Base-by-base conservation (phyloP, 1,140 invertebrate genomes). In the Aphelenchoides avenae region DNA sequence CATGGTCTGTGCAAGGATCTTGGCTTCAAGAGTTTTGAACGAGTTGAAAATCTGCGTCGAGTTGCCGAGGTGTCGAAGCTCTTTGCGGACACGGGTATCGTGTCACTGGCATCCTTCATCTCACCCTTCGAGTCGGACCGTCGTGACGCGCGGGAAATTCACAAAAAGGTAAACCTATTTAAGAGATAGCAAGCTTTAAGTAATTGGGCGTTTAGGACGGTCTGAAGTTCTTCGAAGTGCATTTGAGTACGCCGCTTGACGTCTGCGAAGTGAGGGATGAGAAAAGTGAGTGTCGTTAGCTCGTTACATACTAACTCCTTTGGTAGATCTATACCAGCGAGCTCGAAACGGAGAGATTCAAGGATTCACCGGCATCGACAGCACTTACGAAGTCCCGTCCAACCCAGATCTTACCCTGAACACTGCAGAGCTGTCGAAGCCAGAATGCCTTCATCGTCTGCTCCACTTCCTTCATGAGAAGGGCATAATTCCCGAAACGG, bases 41-140 rank as follows among this genome's bases (percentile, higher is more conserved):
- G 93, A 3, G 89, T 92, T 75, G 93, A 98, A 78, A 98, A 98
- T 73, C 96, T 98, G 66, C 80, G 81, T 13, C 81, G 93, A 61
- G 91, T 96, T 0, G 89, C 91, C 5, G 93, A 96, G 80, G 90
- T 95, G 0, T 89, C 91, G 5, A 93, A 91, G 78, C 78, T 97
- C 13, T 96, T 97, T 80, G 91, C 92, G 3, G 92, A 97, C 75
- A 90, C 88, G 62, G 92, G 92, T 0, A 89, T 93, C 43, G 86
- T 98, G 11, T 86, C 88, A 57, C 83, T 97, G 0, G 93, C 91
- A 75, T 90, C 89, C 77, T 96, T 97, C 77, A 92, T 98, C 0
- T 93, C 89, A 36, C 93, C 93, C 0, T 96, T 91, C 34, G 13
- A n/a, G 13, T 13, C 34, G 13, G 34, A 36, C 13, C 34, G 34